A percentile compares a stretch with the other conserved stretches of the same genome.
Conservation (phyloP, 2,888 invertebrate species). For the Idaea biselata region DNA sequence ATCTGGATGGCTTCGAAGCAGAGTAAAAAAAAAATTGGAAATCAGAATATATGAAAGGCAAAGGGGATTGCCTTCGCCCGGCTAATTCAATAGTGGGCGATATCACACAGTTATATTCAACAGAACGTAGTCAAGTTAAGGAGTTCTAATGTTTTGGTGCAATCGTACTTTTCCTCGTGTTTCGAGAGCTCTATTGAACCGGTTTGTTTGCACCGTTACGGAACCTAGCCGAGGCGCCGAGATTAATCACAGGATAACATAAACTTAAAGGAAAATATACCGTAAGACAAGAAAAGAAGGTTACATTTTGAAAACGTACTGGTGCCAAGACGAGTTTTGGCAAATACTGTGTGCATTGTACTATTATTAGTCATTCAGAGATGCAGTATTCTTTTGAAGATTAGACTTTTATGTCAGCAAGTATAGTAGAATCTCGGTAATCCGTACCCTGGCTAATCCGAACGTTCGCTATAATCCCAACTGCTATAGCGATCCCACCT, state of each 20-base stretch:
- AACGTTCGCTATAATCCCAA: no score
- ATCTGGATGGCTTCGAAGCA: no score
- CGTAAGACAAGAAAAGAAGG: conserved; percentile 10
- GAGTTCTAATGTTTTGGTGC: not conserved
- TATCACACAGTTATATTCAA: not conserved
- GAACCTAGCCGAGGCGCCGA: conserved; percentile 29
- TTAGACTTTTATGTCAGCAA: not conserved
- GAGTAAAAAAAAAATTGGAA: no score
- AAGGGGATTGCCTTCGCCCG: no score
- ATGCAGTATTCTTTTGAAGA: not conserved
- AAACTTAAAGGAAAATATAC: conserved; percentile 17
- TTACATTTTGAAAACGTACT: conserved; percentile 7
- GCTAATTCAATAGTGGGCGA: no score
- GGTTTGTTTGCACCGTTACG: conserved; percentile 54
- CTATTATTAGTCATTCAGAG: not conserved
- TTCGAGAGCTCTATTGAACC: conserved; percentile 42
- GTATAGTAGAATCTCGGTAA: not conserved
- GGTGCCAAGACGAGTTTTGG: conserved; percentile 11
- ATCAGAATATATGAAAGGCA: no score
- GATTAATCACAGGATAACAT: conserved; percentile 22
- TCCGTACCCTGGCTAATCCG: no score
- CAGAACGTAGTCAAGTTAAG: not conserved
- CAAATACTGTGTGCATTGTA: conserved; percentile 21
- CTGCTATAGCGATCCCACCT: no score
- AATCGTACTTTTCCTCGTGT: conserved; percentile 14